Base-by-base conservation (phyloP, 2,888 invertebrate species). In the Xylota segnis region DNA sequence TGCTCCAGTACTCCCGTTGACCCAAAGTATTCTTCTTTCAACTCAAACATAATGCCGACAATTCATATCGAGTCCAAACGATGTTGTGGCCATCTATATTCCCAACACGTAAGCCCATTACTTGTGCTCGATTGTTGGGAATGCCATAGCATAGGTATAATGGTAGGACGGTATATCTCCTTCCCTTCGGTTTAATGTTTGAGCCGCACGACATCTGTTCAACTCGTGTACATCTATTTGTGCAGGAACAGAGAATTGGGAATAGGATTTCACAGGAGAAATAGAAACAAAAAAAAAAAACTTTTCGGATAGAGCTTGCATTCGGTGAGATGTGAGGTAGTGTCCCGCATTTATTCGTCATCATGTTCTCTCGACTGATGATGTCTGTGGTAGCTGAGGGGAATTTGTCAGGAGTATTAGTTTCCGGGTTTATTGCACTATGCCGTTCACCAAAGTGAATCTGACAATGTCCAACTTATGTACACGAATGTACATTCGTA, bases 101-200 rank as follows among this genome's bases (percentile, higher is more conserved):
- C 74, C 32, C 52, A 52, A 54, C 74, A 74, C 74, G 74, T 63
- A 74, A 29, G 45, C 32, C 74, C 74, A 63, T 63, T 74, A 71
- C 71, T 50, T 59, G 71, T 71, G 47, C 71, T 58, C 18, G 71
- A 47, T 58, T 56, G 70, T 45, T 45, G 68, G 34, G n/a, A 32
- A 56, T 40, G 45, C 23, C 45, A 37, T n/a, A 27, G 56, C 45
- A 37, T n/a, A 27, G 56, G 52, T 68, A 23, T 50, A 2, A 43
- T 61, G 16, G 27, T 23, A 32, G 16, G 5, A 16, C 10, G 7
- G 52, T 66, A 4, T n/a, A n/a, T 5, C 43, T 43, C 12, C 18
- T 34, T 34, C 7, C n/a, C 23, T 40, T 50, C 12, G 37, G n/a
- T 14, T 32, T 10, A 40, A 40, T 32, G 29, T 54, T 4, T 4